Evolutionary conservation across 2,888 invertebrate genomes (phyloP), one percentile per base, ranked within the genome.

Genomic region (Heliconius ethilla): DNA sequence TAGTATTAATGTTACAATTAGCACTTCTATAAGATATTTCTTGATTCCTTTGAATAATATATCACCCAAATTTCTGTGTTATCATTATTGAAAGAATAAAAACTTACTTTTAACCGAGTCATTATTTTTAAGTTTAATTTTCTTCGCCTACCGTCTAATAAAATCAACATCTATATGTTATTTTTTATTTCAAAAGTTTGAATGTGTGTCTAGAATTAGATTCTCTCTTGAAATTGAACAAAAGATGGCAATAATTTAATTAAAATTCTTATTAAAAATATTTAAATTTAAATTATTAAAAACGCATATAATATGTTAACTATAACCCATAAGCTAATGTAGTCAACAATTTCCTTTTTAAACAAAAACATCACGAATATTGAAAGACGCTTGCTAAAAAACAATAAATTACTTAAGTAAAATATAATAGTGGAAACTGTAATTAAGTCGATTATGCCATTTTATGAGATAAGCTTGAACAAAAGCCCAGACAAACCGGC

Each of bases 101-200:
- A 45, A 40, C 25, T 25, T 40, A 69, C 3, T 40, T 25, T 45
- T 69, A 69, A 69, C 67, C 67, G 25, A 69, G n/a, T 69, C 67
- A 69, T 69, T 6, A 69, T 69, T 69, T 37, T 40, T 45, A 40
- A 45, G 69, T 45, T 40, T 40, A 9, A 45, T 6, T 11, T 69
- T 69, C 25, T 15, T 15, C 25, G 25, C 11, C 69, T 69, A 69
- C 69, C 69, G 69, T n/a, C 69, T 67, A 27, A 40, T 69, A 45
- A 69, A 69, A 7, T 67, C 1, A n/a, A 67, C 10, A 11, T 37
- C 3, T 40, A 9, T 40, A 25, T 45, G 9, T 27, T 45, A 45
- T 9, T 18, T 11, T 40, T 37, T 25, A 3, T 25, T 69, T 40
- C 7, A 69, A 40, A 3, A 15, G 25, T 45, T 45, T 25, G n/a